phyloP scores from a whole-genome alignment of 2,888 invertebrate species.

The Macrosiphum euphorbiae region DNA sequence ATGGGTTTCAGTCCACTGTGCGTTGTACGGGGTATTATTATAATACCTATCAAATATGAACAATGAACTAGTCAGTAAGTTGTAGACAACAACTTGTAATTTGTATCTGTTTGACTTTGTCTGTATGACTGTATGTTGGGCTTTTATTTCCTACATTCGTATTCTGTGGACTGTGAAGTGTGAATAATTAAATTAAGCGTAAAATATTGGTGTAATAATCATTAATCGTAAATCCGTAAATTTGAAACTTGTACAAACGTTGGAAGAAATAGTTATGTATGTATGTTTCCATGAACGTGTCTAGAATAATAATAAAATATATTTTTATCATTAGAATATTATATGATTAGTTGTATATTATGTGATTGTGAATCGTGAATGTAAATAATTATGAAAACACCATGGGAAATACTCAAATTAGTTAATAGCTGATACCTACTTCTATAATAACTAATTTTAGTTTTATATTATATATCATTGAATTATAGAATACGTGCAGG shows the following conservation, averaged over 20 bases:
- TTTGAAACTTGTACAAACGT: neutral
- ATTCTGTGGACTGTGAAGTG: no score
- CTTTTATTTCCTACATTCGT: no score
- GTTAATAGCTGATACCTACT: neutral
- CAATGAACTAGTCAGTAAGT: no score
- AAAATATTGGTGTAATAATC: no score
- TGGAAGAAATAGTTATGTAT: conserved; percentile 3
- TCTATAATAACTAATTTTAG: neutral
- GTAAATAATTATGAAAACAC: neutral
- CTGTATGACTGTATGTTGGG: no score
- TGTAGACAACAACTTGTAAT: no score
- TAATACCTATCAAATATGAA: no score
- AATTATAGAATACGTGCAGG: neutral
- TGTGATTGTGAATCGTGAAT: neutral
- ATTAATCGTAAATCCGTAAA: neutral
- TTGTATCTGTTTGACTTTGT: no score
- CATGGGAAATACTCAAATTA: neutral
- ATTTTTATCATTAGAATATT: neutral
- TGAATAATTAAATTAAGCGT: no score
- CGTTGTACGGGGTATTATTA: no score
- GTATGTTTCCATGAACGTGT: conserved; percentile 24
- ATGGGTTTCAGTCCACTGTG: no score
- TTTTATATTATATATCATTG: neutral
- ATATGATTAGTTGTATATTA: neutral
- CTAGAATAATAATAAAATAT: conserved; percentile 16